phyloP scores from a whole-genome alignment of 2,888 invertebrate genomes.

The Drosophila parthenogenetica region DNA sequence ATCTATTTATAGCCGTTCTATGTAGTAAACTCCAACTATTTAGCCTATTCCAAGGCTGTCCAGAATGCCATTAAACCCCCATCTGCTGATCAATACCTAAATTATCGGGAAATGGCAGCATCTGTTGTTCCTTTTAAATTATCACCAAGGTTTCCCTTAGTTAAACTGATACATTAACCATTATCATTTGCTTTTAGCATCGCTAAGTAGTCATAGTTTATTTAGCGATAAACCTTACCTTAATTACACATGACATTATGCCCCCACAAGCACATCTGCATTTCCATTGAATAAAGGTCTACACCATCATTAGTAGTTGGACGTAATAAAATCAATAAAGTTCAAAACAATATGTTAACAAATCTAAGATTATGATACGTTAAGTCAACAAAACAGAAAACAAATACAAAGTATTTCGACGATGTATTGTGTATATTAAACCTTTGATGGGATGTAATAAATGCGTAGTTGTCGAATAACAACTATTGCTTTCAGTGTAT shows the following conservation, averaged over 20 bases:
- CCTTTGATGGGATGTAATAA: too few species aligned
- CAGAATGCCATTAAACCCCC: constrained; percentile 20
- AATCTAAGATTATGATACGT: not conserved
- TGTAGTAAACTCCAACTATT: constrained; percentile 27
- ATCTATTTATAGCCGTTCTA: constrained; percentile 7
- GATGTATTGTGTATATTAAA: too few species aligned
- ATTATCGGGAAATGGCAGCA: constrained; percentile 1
- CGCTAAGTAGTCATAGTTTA: not conserved
- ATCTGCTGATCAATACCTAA: constrained; percentile 7
- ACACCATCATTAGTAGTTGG: constrained; percentile 31
- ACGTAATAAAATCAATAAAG: constrained; percentile 13
- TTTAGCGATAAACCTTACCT: constrained; percentile 28
- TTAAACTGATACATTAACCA: not conserved
- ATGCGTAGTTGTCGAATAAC: too few species aligned
- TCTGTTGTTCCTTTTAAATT: constrained; percentile 14
- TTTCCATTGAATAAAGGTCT: not conserved
- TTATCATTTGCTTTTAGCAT: constrained; percentile 31
- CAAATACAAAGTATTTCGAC: too few species aligned
- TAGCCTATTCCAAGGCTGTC: constrained; percentile 10
- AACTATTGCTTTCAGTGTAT: constrained; percentile 8
- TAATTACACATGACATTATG: constrained; percentile 47
- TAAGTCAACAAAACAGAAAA: constrained; percentile 4
- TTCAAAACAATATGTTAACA: not conserved
- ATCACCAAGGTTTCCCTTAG: constrained; percentile 6
- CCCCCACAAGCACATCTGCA: not conserved